Percentiles rank a stretch among this genome's conserved stretches.
These are phyloP conservation scores for Chaetura pelagica DNA, from an alignment of 2,113 vertebrate species.

Conservation along the genomic window DNA sequence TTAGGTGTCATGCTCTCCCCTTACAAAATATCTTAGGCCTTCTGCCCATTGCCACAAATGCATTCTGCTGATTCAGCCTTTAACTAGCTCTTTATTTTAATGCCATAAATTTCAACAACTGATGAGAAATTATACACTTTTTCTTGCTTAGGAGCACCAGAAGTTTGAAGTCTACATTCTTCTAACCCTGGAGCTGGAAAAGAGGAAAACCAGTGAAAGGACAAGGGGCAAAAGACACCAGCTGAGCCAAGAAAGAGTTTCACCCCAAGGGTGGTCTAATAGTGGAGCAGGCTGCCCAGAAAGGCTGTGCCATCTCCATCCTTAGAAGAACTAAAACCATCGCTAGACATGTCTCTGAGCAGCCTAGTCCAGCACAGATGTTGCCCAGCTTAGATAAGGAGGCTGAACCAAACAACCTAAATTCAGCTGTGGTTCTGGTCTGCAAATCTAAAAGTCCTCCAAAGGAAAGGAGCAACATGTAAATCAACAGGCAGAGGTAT, in stretches of 20 bases:
- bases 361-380: neutral
- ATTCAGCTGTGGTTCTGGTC: neutral
- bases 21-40: slow-evolving; percentile 10
- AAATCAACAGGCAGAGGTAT: neutral
- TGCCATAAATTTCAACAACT: slow-evolving; percentile 16
- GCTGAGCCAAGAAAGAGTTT: neutral
- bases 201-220: neutral
- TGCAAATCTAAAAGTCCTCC: neutral
- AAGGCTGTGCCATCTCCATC: neutral
- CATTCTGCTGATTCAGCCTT: slow-evolving; percentile 14
- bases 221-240: neutral
- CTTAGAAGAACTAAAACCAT: neutral
- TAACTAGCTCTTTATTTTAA: neutral
- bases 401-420: neutral
- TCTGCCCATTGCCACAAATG: neutral
- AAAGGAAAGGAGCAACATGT: accelerated
- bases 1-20: slow-evolving; percentile 5
- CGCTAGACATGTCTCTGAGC: neutral
- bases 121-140: neutral
- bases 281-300: neutral
- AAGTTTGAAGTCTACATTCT: neutral
- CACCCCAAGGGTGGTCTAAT: neutral
- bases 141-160: neutral
- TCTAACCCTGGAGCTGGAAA: neutral
- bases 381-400: neutral